Base-by-base conservation (phyloP, 2,113 vertebrate species). In the Eulacestoma nigropectus region DNA sequence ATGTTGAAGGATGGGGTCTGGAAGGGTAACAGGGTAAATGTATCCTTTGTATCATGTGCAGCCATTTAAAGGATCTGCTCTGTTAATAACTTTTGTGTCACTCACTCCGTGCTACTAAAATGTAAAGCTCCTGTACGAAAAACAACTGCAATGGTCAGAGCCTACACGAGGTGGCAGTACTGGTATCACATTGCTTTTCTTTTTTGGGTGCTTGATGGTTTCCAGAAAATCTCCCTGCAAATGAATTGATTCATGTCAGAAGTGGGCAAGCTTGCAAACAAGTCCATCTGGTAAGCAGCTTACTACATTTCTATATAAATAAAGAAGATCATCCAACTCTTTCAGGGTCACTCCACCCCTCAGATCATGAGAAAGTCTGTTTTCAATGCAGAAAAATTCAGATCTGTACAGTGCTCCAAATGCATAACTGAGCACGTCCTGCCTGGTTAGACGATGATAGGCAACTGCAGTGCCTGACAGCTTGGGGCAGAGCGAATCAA, bases 271-370 rank as follows among this genome's bases (percentile, higher is more conserved):
- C 95, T 94, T 90, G 95, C 85, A 91, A 97, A 96, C 76, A 93
- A 86, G 93, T 86, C 93, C 93, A 97, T 97, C 96, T 97, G 95
- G 87, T 91, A 92, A 96, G 83, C 87, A 90, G 92, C 87, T 93
- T 95, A 91, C 92, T 94, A 81, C 26, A 90, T 81, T 94, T 94
- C 89, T 96, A 70, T 93, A 90, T 89, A 96, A 96, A 96, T 96
- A 97, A 86, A 94, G 57, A 79, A 70, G 64, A 94, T 90, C 85
- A 86, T 93, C 82, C 92, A 96, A 86, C 55, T 91, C 75, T 90
- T 91, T 60, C 64, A 81, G 92, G 93, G 85, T 93, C 85, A 80
- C 63, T 88, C 75, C 76, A 1, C 88, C 90, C n/a, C 90, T 84
- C 85, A 92, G 79, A 95, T 96, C 85, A 96, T 26, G 60, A 91